Percentiles rank a stretch among this genome's conserved stretches.
Evolutionary conservation across 2,797 vertebrate genomes (phyloP).

Genomic region (Mus minutoides): DNA sequence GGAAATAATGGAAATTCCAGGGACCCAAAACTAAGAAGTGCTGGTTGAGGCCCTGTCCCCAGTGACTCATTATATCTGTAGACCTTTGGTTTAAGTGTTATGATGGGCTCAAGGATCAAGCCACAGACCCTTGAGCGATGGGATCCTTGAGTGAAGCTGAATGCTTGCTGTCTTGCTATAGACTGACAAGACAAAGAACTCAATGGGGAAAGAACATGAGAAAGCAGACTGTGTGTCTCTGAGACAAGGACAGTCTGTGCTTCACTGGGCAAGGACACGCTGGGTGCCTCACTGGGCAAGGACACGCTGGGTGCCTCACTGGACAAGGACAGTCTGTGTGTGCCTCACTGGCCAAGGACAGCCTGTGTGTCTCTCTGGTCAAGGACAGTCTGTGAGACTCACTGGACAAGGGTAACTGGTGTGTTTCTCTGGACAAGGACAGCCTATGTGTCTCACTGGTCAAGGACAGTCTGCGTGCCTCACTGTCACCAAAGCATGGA

Average conservation of each 20-base stretch:
- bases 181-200: not conserved
- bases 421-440: not conserved
- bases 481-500: not conserved
- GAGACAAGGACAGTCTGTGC: no score
- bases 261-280: no score
- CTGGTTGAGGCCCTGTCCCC: not conserved
- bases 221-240: not conserved
- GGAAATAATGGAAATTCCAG: conserved; percentile 15
- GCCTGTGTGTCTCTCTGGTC: no score
- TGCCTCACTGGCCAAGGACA: not conserved
- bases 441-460: not conserved
- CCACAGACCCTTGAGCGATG: not conserved
- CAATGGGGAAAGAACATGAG: not conserved
- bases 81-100: not conserved
- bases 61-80: not conserved
- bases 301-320: no score
- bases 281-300: no score
- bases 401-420: not conserved
- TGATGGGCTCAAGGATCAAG: not conserved
- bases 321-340: no score
- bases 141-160: not conserved
- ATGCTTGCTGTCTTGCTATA: not conserved
- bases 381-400: no score
- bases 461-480: not conserved
- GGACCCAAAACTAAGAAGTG: not conserved